Evolutionary conservation across 2,113 vertebrate genomes (phyloP), one percentile per base, ranked within the genome.

Genomic region (Redunca redunca): DNA sequence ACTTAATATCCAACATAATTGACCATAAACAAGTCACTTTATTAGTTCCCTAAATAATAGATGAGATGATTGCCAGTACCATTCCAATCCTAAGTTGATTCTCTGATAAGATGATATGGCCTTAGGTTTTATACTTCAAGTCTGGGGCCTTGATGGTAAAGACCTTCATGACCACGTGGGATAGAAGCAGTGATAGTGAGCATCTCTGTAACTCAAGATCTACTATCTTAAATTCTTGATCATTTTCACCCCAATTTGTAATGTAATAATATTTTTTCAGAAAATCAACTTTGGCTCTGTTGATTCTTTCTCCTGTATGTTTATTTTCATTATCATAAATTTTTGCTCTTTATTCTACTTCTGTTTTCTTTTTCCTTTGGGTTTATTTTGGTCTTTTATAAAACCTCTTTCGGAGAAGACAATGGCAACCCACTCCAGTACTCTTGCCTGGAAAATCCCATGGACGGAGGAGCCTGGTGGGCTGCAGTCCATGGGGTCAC

Each of bases 311-410:
- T 86, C 7, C 28, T 81, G 4, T 26, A 58, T 46, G 17, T 57
- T 91, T 93, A 36, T 58, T 91, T 57, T 50, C 53, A 81, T n/a
- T 86, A 64, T 95, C 53, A 83, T 48, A 83, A 30, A 90, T 82
- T 64, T 89, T 48, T 52, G 26, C 7, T 57, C 33, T 89, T 84
- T 5, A 48, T 77, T 33, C 7, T 88, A 50, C 55, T 91, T 12
- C 3, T 80, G 23, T 43, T 80, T 93, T 87, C 19, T 36, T 62
- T 36, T 94, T 52, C 40, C 53, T 94, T 62, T 71, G 17, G 6
- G 57, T 43, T 67, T 83, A 58, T 88, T 81, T 86, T 84, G 30
- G 25, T 92, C 30, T 48, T 43, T 33, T 71, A 25, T 1, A 36
- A 71, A 71, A 36, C n/a, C n/a, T 71, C n/a, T 23, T 71, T 71